A percentile compares a stretch with the other conserved stretches of the same genome.
Conservation (phyloP, 2,888 invertebrate genomes). For the Galerucella nymphaeae region DNA sequence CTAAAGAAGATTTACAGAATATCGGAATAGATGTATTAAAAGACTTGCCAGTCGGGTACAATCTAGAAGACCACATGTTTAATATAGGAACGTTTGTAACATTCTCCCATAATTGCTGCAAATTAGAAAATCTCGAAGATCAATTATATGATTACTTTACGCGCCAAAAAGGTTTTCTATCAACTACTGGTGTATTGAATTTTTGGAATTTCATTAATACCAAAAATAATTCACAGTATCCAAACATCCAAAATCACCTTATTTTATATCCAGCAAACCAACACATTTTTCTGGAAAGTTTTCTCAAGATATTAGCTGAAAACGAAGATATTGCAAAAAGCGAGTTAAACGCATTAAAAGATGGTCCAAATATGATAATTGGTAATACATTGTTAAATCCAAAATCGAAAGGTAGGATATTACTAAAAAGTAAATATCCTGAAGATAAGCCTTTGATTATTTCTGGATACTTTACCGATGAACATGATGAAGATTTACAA, state of each 20-base stretch:
- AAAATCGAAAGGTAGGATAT: constrained; percentile 69
- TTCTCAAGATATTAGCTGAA: constrained; percentile 52
- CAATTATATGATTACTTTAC: constrained; percentile 66
- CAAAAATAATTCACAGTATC: constrained; percentile 63
- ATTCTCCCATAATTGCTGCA: constrained; percentile 56
- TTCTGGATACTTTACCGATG: constrained; percentile 72
- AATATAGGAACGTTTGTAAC: neutral
- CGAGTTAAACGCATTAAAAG: constrained; percentile 38
- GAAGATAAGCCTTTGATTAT: constrained; percentile 71
- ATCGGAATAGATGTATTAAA: constrained; percentile 64
- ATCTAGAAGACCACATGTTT: constrained; percentile 69
- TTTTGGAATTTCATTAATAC: constrained; percentile 67
- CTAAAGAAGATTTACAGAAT: constrained; percentile 65
- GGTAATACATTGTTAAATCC: constrained; percentile 58
- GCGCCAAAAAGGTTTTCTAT: constrained; percentile 66
- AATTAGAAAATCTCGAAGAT: constrained; percentile 53
- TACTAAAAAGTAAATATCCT: constrained; percentile 69
- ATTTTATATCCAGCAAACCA: constrained; percentile 57
- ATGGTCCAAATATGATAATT: constrained; percentile 37
- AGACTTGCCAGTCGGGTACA: constrained; percentile 68
- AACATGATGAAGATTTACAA: constrained; percentile 67
- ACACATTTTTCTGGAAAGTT: constrained; percentile 39
- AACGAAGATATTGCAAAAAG: constrained; percentile 48
- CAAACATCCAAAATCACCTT: constrained; percentile 65
- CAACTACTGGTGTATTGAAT: constrained; percentile 62